Conservation (phyloP, 2,113 vertebrate species). For the Parus major region DNA sequence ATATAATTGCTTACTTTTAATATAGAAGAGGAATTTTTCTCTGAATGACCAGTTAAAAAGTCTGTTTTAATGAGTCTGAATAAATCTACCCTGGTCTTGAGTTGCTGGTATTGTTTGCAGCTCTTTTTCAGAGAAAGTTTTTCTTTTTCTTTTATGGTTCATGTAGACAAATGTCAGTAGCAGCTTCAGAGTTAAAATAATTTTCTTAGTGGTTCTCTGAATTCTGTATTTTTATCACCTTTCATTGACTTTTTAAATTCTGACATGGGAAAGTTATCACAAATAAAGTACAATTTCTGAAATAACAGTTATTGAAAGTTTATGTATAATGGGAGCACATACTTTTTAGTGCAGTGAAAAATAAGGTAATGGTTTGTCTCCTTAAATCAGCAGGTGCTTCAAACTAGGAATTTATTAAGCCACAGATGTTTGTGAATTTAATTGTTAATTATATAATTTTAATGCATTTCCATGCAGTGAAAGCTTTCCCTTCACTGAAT, state of each 20-base stretch:
- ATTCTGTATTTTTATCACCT: not conserved
- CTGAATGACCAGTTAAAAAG: not conserved
- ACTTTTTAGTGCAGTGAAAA: not conserved
- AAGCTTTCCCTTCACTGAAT: not conserved
- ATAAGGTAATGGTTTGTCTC: not conserved
- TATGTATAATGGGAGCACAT: not conserved
- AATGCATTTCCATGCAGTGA: not conserved
- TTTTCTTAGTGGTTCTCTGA: not conserved
- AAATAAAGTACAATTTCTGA: not conserved
- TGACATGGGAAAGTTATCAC: fast-evolving
- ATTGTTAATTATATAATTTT: constrained; percentile 6
- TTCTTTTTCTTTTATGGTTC: not conserved
- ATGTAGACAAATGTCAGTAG: not conserved
- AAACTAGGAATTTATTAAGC: not conserved
- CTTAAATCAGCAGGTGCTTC: not conserved
- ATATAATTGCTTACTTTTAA: not conserved
- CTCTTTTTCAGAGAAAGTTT: not conserved
- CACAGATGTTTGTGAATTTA: not conserved
- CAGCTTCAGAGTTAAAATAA: not conserved
- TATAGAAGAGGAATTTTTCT: not conserved
- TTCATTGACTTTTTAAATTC: not conserved
- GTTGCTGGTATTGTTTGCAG: not conserved
- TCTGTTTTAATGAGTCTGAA: not conserved
- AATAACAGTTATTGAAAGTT: not conserved
- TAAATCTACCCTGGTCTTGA: not conserved